phyloP scores from a whole-genome alignment of 2,888 invertebrate genomes.

The Calameuta idolon region DNA sequence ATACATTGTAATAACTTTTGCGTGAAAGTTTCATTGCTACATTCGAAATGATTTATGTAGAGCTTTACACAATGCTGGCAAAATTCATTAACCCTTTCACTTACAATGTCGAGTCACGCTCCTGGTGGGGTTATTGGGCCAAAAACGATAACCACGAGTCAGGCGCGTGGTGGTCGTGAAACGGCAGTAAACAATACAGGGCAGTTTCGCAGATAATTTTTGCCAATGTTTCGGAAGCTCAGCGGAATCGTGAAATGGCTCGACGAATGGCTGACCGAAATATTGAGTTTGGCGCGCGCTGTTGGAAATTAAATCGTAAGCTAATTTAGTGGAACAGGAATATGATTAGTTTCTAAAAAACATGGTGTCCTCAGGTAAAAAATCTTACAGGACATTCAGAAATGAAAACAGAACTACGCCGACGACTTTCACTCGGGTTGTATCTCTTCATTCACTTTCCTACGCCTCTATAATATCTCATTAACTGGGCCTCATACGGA shows the following conservation, averaged over 20 bases:
- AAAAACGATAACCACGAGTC: too few relatives aligned
- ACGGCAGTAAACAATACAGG: too few relatives aligned
- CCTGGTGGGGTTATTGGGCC: too few relatives aligned
- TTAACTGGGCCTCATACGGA: not conserved
- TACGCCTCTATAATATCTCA: not conserved
- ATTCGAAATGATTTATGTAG: not conserved
- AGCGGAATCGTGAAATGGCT: too few relatives aligned
- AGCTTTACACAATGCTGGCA: not conserved
- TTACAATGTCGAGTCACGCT: too few relatives aligned
- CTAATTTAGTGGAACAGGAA: not conserved
- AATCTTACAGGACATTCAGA: not conserved
- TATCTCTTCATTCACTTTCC: not conserved
- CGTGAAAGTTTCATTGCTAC: not conserved
- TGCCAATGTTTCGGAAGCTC: too few relatives aligned
- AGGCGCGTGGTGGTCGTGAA: too few relatives aligned
- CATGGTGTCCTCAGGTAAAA: not conserved
- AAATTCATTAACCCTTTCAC: not conserved
- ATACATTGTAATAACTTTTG: not conserved
- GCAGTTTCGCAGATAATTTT: too few relatives aligned
- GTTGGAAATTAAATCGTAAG: too few relatives aligned
- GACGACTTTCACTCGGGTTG: not conserved
- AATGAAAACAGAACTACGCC: not conserved
- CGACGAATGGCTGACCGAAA: too few relatives aligned
- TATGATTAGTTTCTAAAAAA: not conserved
- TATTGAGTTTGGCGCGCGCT: too few relatives aligned